Conservation (phyloP, 53 echinoderm and acorn worm species). For the Astropecten irregularis region DNA sequence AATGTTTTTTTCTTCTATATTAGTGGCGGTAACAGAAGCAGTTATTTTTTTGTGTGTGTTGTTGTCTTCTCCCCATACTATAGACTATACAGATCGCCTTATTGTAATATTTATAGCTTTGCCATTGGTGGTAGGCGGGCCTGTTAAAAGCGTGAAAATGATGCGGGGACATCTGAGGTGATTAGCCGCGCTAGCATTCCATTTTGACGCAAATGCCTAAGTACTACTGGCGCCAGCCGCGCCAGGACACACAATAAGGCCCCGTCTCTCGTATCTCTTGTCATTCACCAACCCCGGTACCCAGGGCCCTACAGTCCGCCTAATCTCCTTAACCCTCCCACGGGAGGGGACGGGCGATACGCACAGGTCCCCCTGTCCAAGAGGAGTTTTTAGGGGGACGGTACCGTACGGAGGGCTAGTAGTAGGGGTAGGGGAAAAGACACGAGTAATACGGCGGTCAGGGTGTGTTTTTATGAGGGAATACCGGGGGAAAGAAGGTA, state of each 20-base stretch:
- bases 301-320: conserved; percentile 40
- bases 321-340: conserved; percentile 4
- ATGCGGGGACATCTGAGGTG: conserved; percentile 73
- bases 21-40: background rate
- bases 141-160: conserved; percentile 75
- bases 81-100: conserved; percentile 11
- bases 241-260: conserved; percentile 84
- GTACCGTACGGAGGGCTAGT: no score
- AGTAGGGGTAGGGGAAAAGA: no score
- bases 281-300: conserved; percentile 68
- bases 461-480: no score
- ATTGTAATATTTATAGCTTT: conserved; percentile 68
- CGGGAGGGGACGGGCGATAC: background rate
- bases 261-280: conserved; percentile 70
- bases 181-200: conserved; percentile 84
- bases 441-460: no score
- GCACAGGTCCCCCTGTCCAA: no score
- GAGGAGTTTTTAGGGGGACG: no score
- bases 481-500: no score
- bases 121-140: conserved; percentile 71
- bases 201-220: conserved; percentile 86
- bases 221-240: conserved; percentile 88
- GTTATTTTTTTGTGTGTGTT: conserved; percentile 1
- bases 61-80: background rate
- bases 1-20: no score